Evolutionary conservation across 1,140 invertebrate species (phyloP).

Genomic region (Neodiprion pinetum): DNA sequence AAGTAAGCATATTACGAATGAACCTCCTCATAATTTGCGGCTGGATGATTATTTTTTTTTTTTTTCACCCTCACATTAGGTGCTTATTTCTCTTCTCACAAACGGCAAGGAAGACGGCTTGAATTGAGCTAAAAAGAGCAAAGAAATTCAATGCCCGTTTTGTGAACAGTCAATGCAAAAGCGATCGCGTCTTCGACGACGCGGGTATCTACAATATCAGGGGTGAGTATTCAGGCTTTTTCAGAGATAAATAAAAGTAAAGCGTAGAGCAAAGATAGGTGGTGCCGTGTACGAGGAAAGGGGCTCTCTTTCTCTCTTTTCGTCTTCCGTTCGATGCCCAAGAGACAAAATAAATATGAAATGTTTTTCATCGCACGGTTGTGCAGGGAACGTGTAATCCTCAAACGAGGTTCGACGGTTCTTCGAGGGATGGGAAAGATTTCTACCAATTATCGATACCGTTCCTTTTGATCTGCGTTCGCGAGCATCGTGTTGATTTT

Average conservation of each 20-base stretch:
- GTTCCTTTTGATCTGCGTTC: conserved; percentile 53
- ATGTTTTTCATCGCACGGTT: conserved; percentile 38
- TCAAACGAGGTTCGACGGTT: conserved; percentile 45
- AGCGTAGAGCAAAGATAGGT: conserved; percentile 39
- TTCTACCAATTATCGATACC: conserved; percentile 60
- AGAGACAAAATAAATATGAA: conserved; percentile 52
- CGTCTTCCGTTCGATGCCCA: conserved; percentile 30
- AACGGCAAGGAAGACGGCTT: background rate
- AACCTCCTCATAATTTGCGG: background rate
- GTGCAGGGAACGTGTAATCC: conserved; percentile 45
- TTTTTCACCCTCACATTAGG: background rate
- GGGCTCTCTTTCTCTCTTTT: conserved; percentile 27
- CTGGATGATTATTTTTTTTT: background rate
- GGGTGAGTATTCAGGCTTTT: conserved; percentile 30
- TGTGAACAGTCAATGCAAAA: background rate
- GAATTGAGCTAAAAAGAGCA: background rate
- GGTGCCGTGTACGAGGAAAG: conserved; percentile 19
- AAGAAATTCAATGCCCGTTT: background rate
- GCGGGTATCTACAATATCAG: background rate
- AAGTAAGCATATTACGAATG: background rate
- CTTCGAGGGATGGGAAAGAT: conserved; percentile 39
- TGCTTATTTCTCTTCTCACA: too few relatives aligned
- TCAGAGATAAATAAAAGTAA: conserved; percentile 46
- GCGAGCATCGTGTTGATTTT: conserved; percentile 48
- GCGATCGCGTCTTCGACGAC: background rate